Evolutionary conservation across 2,888 invertebrate genomes (phyloP), one percentile per base, ranked within the genome.

Genomic region (Phaedon cochleariae): DNA sequence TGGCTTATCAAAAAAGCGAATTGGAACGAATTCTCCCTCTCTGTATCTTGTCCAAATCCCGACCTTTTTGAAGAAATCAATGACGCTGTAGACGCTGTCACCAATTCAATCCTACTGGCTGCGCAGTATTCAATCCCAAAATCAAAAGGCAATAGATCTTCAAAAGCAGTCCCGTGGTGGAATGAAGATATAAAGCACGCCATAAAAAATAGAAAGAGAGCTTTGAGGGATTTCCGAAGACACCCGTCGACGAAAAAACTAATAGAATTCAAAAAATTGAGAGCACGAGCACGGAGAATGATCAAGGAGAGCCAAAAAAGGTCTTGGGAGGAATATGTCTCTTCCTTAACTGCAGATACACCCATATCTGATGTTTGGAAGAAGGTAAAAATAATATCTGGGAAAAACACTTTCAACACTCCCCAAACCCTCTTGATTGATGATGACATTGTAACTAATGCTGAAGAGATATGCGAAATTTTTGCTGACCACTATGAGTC

Each of bases 311-410:
- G n/a, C n/a, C n/a, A n/a, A n/a, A n/a, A n/a, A n/a, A n/a, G n/a
- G n/a, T n/a, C n/a, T n/a, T n/a, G n/a, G n/a, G n/a, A n/a, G n/a
- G n/a, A n/a, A n/a, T n/a, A n/a, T n/a, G n/a, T n/a, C n/a, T n/a
- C n/a, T 51, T 51, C 29, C 20, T 54, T 54, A 29, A 18, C 21
- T 7, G 54, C 49, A 49, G 46, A 57, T 59, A 48, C 41, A 49
- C 12, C 59, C 20, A 21, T 48, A 21, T 15, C 31, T 26, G 60
- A 60, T 45, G 26, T 60, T 5, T 60, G 52, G 60, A 52, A 10
- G 7, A 60, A 60, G n/a, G 31, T 59, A 1, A 52, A 21, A 59
- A 26, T 22, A 31, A 37, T 51, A 5, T 18, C 29, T 17, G 59
- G 59, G 12, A 37, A 12, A n/a, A 49, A 37, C 15, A 22, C 7